phyloP scores from a whole-genome alignment of 2,797 vertebrate genomes.

The Borostomias antarcticus region DNA sequence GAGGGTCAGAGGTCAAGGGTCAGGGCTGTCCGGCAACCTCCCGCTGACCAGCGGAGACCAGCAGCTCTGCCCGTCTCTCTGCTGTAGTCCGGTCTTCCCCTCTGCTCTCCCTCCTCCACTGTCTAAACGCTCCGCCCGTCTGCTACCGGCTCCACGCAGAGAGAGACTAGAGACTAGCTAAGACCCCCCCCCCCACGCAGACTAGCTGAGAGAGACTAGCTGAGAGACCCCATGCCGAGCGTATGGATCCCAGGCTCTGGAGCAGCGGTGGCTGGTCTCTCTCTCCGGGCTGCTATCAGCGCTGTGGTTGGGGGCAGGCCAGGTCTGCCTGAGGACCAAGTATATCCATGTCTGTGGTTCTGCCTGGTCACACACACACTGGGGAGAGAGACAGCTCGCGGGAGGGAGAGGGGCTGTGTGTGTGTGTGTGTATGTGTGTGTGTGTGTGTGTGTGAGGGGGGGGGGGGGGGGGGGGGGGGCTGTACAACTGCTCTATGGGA shows the following conservation, averaged over 20 bases:
- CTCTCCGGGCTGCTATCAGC: no score
- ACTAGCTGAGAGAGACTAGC: no score
- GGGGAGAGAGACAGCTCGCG: constrained; percentile 17
- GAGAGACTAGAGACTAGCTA: no score
- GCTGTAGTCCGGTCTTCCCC: background rate
- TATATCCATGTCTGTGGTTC: constrained; percentile 52
- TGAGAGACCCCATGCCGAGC: no score
- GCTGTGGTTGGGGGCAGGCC: no score
- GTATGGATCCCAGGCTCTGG: no score
- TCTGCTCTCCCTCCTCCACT: background rate
- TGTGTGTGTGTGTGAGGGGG: constrained; percentile 20
- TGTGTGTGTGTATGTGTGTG: constrained; percentile 14
- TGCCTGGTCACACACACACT: constrained; percentile 45
- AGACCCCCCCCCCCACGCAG: no score
- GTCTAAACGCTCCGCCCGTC: no score
- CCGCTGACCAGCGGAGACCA: no score
- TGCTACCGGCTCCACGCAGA: background rate
- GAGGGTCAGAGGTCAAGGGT: no score
- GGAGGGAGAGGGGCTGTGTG: constrained; percentile 13
- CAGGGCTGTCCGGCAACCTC: background rate
- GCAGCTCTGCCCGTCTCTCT: background rate
- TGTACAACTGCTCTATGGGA: no score
- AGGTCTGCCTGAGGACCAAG: constrained; percentile 35
- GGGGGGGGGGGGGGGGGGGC: constrained; percentile 29
- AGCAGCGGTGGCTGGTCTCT: no score